A percentile compares a stretch with the other conserved stretches of the same genome.
Evolutionary conservation across 2,797 vertebrate species (phyloP).

Genomic region (Hybognathus amarus): DNA sequence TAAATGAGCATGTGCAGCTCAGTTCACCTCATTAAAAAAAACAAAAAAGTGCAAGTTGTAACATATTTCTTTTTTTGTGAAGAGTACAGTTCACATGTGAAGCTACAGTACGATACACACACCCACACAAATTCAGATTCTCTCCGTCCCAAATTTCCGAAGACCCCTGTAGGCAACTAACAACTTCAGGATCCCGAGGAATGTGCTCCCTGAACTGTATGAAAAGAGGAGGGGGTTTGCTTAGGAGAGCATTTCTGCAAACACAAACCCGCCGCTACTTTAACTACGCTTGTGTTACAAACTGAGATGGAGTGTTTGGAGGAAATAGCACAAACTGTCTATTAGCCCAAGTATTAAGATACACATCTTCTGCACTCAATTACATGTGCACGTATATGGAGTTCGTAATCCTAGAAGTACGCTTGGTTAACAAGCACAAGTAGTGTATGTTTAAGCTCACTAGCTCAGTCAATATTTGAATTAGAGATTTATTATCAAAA

Average conservation of each 20-base stretch:
- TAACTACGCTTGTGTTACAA: slow-evolving; percentile 83
- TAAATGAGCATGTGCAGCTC: slow-evolving; percentile 47
- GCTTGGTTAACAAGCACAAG: slow-evolving; percentile 12
- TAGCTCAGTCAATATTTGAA: slow-evolving; percentile 46
- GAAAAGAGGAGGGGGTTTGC: slow-evolving; percentile 81
- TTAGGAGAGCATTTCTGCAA: slow-evolving; percentile 87
- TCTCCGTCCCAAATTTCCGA: slow-evolving; percentile 84
- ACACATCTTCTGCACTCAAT: slow-evolving; percentile 6
- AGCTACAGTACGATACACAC: slow-evolving; percentile 51
- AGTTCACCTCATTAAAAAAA: slow-evolving; percentile 41
- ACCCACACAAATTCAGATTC: slow-evolving; percentile 62
- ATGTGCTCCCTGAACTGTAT: slow-evolving; percentile 98
- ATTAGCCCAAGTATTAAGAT: slow-evolving; percentile 38
- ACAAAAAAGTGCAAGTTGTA: slow-evolving; percentile 45
- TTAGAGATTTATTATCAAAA: slow-evolving; percentile 38
- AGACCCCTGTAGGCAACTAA: slow-evolving; percentile 89
- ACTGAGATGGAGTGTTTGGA: slow-evolving; percentile 63
- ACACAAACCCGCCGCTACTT: slow-evolving; percentile 93
- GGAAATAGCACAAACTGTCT: slow-evolving; percentile 41
- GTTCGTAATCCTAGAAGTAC: slow-evolving; percentile 32
- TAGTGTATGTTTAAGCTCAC: slow-evolving; percentile 40
- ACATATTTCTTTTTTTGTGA: slow-evolving; percentile 53
- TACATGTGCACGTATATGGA: slow-evolving; percentile 26
- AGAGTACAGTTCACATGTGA: slow-evolving; percentile 41
- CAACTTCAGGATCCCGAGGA: slow-evolving; percentile 89